Conservation (phyloP, 37 sponge, comb jelly and placozoan genomes). For the Amphimedon queenslandica region DNA sequence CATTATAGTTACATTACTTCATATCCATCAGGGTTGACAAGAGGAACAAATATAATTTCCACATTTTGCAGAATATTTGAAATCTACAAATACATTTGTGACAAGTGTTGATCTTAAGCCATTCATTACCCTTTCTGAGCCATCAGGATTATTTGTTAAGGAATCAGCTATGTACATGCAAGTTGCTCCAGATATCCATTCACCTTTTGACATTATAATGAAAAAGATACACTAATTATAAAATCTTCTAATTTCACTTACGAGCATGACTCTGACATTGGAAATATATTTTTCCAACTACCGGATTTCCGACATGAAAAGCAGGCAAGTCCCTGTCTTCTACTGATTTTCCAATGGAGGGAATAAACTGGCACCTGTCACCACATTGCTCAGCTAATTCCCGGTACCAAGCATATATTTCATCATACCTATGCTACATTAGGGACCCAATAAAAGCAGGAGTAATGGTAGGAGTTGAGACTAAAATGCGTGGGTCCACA, state of each 20-base stretch:
- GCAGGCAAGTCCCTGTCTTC: constrained; percentile 62
- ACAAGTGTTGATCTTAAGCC: neutral
- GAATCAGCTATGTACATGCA: constrained; percentile 63
- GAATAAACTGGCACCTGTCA: constrained; percentile 11
- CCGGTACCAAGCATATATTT: neutral
- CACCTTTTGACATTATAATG: constrained; percentile 32
- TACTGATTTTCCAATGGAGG: constrained; percentile 48
- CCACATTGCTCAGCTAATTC: neutral
- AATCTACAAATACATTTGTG: neutral
- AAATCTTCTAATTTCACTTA: constrained; percentile 7
- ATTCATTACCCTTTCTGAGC: constrained; percentile 2
- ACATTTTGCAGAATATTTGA: neutral
- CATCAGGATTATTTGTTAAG: constrained; percentile 1
- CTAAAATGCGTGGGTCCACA: too few relatives aligned
- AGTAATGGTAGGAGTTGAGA: too few relatives aligned
- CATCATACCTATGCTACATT: constrained; percentile 4
- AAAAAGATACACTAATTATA: neutral
- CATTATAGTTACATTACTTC: too few relatives aligned
- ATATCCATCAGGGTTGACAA: constrained; percentile 88
- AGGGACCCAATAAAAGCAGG: neutral
- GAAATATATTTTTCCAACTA: constrained; percentile 36
- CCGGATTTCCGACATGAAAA: constrained; percentile 36
- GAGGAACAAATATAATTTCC: constrained; percentile 53
- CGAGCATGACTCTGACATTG: constrained; percentile 85
- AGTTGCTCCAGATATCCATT: constrained; percentile 76